Evolutionary conservation across 2,888 invertebrate species (phyloP).

Genomic region (Phymatocera aterrima): DNA sequence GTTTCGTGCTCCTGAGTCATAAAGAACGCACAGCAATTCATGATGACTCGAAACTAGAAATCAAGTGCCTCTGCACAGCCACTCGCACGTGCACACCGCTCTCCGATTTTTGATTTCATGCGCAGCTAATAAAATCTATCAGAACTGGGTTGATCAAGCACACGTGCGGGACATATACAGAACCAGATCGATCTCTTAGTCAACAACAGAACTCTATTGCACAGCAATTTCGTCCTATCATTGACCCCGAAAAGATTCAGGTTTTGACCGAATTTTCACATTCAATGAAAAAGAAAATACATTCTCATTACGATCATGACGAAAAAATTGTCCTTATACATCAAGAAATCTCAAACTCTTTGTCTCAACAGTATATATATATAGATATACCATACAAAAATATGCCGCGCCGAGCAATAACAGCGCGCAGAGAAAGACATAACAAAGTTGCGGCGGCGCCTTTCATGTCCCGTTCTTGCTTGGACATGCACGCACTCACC

Average conservation of each 20-base stretch:
- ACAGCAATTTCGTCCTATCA: conserved; percentile 1
- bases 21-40: conserved; percentile 42
- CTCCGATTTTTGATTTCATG: conserved; percentile 31
- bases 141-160: conserved; percentile 38
- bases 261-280: no score
- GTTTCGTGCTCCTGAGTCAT: conserved; percentile 47
- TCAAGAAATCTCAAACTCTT: no score
- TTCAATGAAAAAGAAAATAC: no score
- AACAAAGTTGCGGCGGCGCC: no score
- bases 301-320: no score
- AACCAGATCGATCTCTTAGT: not conserved
- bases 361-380: no score
- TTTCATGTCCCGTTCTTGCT: no score
- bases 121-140: conserved; percentile 38
- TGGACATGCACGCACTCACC: no score
- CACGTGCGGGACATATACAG: not conserved
- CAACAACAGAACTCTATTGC: conserved; percentile 8
- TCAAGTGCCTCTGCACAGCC: not conserved
- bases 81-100: conserved; percentile 20
- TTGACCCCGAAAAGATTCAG: conserved; percentile 13
- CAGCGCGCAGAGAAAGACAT: no score
- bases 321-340: no score
- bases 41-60: conserved; percentile 39
- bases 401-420: no score
- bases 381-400: no score